A percentile compares a stretch with the other conserved stretches of the same genome.
phyloP scores from a whole-genome alignment of 53 echinoderm and acorn worm species.

The Luidia sarsii region DNA sequence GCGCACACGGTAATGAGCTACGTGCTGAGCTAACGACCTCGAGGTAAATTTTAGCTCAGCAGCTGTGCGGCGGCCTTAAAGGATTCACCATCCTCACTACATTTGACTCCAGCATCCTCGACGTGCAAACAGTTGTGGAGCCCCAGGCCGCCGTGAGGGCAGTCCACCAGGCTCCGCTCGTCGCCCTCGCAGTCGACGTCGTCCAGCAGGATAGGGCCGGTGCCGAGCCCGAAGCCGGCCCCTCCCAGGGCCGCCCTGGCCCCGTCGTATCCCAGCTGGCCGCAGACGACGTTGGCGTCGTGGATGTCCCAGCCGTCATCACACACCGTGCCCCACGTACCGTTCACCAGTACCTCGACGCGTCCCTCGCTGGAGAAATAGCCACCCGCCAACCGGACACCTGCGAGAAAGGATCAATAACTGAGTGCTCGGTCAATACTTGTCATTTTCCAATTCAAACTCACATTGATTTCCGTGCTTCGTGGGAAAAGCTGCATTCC shows the following conservation, averaged over 20 bases:
- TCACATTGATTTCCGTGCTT: too few species aligned
- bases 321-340: constrained; percentile 63
- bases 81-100: too few species aligned
- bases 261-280: constrained; percentile 62
- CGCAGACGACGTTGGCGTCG: constrained; percentile 68
- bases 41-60: too few species aligned
- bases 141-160: not conserved
- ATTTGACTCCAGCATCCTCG: not conserved
- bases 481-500: too few species aligned
- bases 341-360: constrained; percentile 45
- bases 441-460: too few species aligned
- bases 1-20: too few species aligned
- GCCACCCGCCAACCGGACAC: too few species aligned
- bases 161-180: not conserved
- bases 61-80: too few species aligned
- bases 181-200: not conserved
- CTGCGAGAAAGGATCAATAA: too few species aligned
- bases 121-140: not conserved
- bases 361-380: constrained; percentile 54
- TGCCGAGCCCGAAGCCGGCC: constrained; percentile 38
- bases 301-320: too few species aligned
- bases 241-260: constrained; percentile 40
- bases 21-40: too few species aligned
- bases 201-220: not conserved
- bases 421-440: too few species aligned